Evolutionary conservation across 2,113 vertebrate genomes (phyloP).

Genomic region (Labeo rohita): DNA sequence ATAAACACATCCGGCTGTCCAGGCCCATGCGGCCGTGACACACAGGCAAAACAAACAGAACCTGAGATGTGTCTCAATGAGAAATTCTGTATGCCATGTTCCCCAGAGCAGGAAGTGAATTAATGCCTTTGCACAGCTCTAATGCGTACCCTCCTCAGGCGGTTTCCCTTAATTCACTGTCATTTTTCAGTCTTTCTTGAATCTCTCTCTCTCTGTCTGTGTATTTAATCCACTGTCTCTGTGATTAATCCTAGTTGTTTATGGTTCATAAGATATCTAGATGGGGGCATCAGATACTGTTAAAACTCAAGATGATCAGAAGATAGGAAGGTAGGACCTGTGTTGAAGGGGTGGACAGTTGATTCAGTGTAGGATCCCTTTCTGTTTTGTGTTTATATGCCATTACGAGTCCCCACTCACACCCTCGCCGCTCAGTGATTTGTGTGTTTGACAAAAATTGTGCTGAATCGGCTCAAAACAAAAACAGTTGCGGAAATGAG

Average conservation of each 20-base stretch:
- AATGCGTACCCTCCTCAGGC: conserved; percentile 9
- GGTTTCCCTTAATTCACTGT: conserved; percentile 31
- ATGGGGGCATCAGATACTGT: conserved; percentile 42
- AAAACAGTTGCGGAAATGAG: conserved; percentile 49
- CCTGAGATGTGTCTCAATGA: conserved; percentile 19
- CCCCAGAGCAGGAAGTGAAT: conserved; percentile 31
- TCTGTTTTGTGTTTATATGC: conserved; percentile 15
- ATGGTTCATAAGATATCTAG: conserved; percentile 53
- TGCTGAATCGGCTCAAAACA: conserved; percentile 61
- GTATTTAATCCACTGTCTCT: conserved; percentile 49
- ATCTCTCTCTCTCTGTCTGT: conserved; percentile 41
- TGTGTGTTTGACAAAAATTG: conserved; percentile 63
- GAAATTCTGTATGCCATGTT: conserved; percentile 12
- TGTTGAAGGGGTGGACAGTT: neutral
- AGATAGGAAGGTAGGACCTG: neutral
- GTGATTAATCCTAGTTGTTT: conserved; percentile 63
- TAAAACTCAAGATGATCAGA: conserved; percentile 24
- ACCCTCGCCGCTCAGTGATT: conserved; percentile 25
- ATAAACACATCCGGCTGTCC: conserved; percentile 33
- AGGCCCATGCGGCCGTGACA: neutral
- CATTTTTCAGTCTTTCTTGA: conserved; percentile 45
- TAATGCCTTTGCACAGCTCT: conserved; percentile 13
- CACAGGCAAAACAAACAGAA: conserved; percentile 23
- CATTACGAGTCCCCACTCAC: conserved; percentile 4
- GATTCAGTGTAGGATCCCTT: neutral